Base-by-base conservation (phyloP, 2,797 vertebrate species). In the Euthynnus affinis region DNA sequence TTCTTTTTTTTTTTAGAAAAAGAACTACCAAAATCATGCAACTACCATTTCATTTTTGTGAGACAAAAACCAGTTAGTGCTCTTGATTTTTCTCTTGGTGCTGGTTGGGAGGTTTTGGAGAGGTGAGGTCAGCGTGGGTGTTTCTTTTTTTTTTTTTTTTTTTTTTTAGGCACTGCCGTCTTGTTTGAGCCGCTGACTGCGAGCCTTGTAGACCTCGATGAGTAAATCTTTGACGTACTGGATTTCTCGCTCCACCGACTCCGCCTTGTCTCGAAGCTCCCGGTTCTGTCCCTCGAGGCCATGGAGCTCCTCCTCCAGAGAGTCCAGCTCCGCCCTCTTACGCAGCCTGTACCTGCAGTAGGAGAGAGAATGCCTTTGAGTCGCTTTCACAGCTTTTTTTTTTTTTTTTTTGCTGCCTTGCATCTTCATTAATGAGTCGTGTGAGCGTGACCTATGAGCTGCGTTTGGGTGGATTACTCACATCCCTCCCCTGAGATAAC, bases 151-250 rank as follows among this genome's bases (percentile, higher is more conserved):
- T n/a, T n/a, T n/a, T n/a, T n/a, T n/a, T n/a, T n/a, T n/a, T n/a
- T n/a, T n/a, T n/a, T n/a, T 83, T 94, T 92, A 96, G 93, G 95
- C 94, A 91, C 93, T 94, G 93, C 92, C 94, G 69, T 96, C 96
- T 86, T 96, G 95, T 89, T 96, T 96, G 76, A 95, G 93, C 87
- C 97, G 94, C 95, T 98, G 97, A 90, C 97, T 98, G 61, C 97
- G 96, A 40, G 97, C 97, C 90, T 98, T 98, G 93, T 98, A 98
- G 85, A 98, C 97, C 90, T 98, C 97, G n/a, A 98, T 98, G 80
- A 98, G 96, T 79, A 98, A 92, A 86, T 98, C 97, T 91, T 98
- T 98, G 76, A 98, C 97, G 2, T 98, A 98, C 84, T 98, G 97
- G 93, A 98, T 98, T 89, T 98, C 97, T 55, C 97, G 93, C 89